Base-by-base conservation (phyloP, 1,140 invertebrate genomes). In the Drosophila santomea region DNA sequence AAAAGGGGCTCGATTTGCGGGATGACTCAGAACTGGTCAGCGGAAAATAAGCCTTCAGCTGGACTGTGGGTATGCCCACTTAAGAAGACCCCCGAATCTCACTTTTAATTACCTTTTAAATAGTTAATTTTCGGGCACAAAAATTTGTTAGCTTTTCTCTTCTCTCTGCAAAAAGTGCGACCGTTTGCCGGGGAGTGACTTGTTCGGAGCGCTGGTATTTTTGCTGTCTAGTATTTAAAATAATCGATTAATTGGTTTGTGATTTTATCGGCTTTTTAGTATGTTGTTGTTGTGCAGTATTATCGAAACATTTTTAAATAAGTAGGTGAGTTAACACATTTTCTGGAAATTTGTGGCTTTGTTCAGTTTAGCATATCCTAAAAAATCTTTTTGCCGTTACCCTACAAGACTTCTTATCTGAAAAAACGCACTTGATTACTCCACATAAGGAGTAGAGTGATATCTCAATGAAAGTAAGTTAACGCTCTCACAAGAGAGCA, bases 81-180 rank as follows among this genome's bases (percentile, higher is more conserved):
- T 15, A 2, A 11, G 4, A 6, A 43, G 14, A 43, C 25, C 15
- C 3, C 7, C 38, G 5, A 0, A 32, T 14, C 17, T 6, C 14
- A 23, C 15, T 38, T 28, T 69, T 28, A 14, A 58, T 69, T 74
- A 63, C 68, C 69, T 74, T 72, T 43, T 36, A 62, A 74, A 63
- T 74, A 12, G 36, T 61, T 63, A 25, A 32, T 63, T 73, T 74
- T 73, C 35, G 56, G 55, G 20, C 67, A 25, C 67, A 32, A 72
- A 72, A 72, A 74, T 36, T 52, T 63, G 68, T 68, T 68, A 66
- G 64, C 60, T 64, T 68, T 67, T 67, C 35, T 68, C 43, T 25
- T 67, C 45, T 67, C 44, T 66, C 45, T 38, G 64, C 64, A 64
- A 64, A 64, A 64, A 44, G 64, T 67, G 60, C 17, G 59, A 67